phyloP scores from a whole-genome alignment of 2,888 invertebrate genomes.

The Hermodice carunculata region DNA sequence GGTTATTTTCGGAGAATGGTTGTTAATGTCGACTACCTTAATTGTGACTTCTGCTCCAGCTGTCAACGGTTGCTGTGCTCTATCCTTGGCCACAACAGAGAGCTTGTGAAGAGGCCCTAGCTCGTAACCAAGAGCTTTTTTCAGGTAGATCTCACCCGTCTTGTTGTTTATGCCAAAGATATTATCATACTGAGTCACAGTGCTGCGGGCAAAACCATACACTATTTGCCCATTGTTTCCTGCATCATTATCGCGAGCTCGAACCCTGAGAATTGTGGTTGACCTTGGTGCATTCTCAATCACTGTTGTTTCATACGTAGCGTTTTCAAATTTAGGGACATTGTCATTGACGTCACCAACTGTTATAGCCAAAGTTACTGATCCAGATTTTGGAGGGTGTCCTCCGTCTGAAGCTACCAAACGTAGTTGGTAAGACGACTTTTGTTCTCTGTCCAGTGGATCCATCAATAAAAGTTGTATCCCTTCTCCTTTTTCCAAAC shows the following conservation, averaged over 20 bases:
- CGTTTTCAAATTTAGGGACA: constrained; percentile 14
- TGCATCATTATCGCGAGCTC: constrained; percentile 24
- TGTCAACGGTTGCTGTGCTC: constrained; percentile 18
- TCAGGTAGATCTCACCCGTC: constrained; percentile 33
- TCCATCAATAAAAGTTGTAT: constrained; percentile 10
- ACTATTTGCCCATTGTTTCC: constrained; percentile 21
- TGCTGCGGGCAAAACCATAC: constrained; percentile 16
- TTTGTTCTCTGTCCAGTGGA: constrained; percentile 21
- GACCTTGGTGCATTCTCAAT: constrained; percentile 2
- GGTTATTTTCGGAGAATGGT: constrained; percentile 35
- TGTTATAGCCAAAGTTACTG: constrained; percentile 9
- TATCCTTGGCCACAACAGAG: constrained; percentile 31
- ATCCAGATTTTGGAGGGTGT: constrained; percentile 13
- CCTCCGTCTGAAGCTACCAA: constrained; percentile 20
- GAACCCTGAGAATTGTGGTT: constrained; percentile 4
- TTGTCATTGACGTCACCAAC: constrained; percentile 22
- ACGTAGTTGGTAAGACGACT: constrained; percentile 2
- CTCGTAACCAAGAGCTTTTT: constrained; percentile 30
- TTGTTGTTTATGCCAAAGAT: constrained; percentile 27
- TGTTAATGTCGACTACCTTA: constrained; percentile 35
- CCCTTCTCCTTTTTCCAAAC: no score
- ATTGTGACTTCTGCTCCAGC: constrained; percentile 32
- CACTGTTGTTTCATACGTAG: constrained; percentile 7
- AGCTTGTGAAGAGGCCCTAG: constrained; percentile 12
- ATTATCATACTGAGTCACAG: constrained; percentile 1